These are phyloP conservation scores for Coregonus clupeaformis DNA, from an alignment of 2,113 vertebrate genomes.

Conservation along the genomic window DNA sequence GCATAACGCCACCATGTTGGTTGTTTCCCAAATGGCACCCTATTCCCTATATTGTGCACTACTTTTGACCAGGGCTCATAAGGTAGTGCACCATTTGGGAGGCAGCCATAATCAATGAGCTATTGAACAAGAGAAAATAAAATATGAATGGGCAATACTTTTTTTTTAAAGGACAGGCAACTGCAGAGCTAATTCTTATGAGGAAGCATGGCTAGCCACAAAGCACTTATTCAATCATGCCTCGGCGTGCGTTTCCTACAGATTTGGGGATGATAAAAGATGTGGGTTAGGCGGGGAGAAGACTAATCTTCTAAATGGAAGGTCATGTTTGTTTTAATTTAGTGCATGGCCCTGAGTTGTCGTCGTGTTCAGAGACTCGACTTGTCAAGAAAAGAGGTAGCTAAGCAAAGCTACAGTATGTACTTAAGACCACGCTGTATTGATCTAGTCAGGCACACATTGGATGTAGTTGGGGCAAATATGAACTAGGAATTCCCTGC, in stretches of 20 bases:
- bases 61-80: no score
- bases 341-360: slow-evolving; percentile 26
- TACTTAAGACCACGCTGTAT: background rate
- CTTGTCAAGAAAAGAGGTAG: background rate
- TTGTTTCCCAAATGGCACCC: background rate
- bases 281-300: slow-evolving; percentile 41
- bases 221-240: slow-evolving; percentile 62
- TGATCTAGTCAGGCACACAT: background rate
- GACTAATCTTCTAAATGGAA: slow-evolving; percentile 67
- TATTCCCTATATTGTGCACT: no score
- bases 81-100: background rate
- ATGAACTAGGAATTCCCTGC: background rate
- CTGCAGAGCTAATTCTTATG: slow-evolving; percentile 56
- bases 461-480: background rate
- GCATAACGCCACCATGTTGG: slow-evolving; percentile 6
- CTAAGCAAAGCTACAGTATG: background rate
- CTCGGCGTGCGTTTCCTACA: slow-evolving; percentile 36
- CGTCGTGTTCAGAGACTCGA: slow-evolving; percentile 14
- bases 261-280: slow-evolving; percentile 58
- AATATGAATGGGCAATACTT: background rate
- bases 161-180: slow-evolving; percentile 15
- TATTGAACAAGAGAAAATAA: background rate
- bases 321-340: slow-evolving; percentile 51
- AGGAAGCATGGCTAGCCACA: slow-evolving; percentile 35
- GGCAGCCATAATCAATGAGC: no score